Conservation (phyloP, 2,113 vertebrate genomes). For the Mustela nigripes region DNA sequence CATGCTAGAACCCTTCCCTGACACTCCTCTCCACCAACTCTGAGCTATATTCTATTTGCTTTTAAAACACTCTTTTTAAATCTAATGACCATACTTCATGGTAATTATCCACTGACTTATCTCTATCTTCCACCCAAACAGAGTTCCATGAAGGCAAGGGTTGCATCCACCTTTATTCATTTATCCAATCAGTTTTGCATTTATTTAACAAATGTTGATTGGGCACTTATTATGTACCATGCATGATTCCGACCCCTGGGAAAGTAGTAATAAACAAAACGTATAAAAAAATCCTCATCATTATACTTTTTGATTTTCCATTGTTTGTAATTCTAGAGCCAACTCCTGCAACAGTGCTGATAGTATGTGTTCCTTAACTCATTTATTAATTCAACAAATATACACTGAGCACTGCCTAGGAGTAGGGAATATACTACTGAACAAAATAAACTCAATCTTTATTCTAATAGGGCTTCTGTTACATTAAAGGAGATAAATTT, state of each 20-base stretch:
- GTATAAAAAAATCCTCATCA: neutral
- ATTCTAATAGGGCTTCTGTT: neutral
- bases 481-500: neutral
- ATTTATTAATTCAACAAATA: neutral
- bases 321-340: neutral
- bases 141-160: neutral
- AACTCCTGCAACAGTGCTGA: neutral
- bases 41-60: neutral
- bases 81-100: neutral
- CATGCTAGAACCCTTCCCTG: neutral
- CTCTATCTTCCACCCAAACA: neutral
- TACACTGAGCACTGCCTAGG: neutral
- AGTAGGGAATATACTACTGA: neutral
- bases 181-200: neutral
- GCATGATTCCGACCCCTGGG: neutral
- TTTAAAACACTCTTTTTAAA: neutral
- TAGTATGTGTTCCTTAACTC: neutral
- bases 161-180: neutral
- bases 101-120: neutral
- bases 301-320: neutral
- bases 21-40: neutral
- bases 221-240: neutral
- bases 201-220: neutral
- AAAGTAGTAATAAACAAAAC: neutral
- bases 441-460: neutral